Percentiles rank a stretch among this genome's conserved stretches.
Evolutionary conservation across 1,140 invertebrate genomes (phyloP).

Genomic region (Drosophila bifasciata): DNA sequence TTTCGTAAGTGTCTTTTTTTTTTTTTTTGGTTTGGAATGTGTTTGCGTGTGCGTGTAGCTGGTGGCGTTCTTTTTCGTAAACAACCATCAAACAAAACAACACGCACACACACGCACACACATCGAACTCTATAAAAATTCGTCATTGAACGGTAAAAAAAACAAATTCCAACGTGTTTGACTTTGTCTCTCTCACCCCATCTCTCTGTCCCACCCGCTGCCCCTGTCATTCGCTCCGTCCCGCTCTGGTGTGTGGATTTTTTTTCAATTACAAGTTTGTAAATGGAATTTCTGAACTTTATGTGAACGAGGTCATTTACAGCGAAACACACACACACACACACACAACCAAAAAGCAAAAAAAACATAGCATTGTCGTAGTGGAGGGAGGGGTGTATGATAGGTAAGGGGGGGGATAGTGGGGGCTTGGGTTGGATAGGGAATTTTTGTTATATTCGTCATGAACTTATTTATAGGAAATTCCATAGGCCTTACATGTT

Average conservation of each 20-base stretch:
- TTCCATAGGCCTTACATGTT: constrained; percentile 74
- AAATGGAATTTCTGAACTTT: constrained; percentile 80
- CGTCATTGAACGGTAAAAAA: constrained; percentile 80
- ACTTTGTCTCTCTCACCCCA: constrained; percentile 49
- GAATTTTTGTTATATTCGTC: constrained; percentile 66
- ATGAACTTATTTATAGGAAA: constrained; percentile 78
- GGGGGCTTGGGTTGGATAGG: constrained; percentile 55
- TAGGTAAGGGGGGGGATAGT: not conserved
- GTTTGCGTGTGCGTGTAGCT: constrained; percentile 52
- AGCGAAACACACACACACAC: constrained; percentile 51
- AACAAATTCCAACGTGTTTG: constrained; percentile 76
- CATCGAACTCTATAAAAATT: constrained; percentile 50
- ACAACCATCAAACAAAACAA: constrained; percentile 47
- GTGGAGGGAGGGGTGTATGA: not conserved
- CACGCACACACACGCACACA: constrained; percentile 17
- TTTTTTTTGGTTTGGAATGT: constrained; percentile 34
- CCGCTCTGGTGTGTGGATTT: constrained; percentile 51
- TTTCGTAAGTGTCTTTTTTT: constrained; percentile 75
- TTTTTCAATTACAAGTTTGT: constrained; percentile 82
- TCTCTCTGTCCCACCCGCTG: constrained; percentile 6
- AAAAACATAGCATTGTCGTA: not conserved
- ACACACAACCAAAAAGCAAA: constrained; percentile 27
- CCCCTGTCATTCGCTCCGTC: not conserved
- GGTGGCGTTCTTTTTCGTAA: constrained; percentile 70
- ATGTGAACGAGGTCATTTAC: constrained; percentile 81